phyloP scores from a whole-genome alignment of 2,888 invertebrate genomes.

The Nineta flava region DNA sequence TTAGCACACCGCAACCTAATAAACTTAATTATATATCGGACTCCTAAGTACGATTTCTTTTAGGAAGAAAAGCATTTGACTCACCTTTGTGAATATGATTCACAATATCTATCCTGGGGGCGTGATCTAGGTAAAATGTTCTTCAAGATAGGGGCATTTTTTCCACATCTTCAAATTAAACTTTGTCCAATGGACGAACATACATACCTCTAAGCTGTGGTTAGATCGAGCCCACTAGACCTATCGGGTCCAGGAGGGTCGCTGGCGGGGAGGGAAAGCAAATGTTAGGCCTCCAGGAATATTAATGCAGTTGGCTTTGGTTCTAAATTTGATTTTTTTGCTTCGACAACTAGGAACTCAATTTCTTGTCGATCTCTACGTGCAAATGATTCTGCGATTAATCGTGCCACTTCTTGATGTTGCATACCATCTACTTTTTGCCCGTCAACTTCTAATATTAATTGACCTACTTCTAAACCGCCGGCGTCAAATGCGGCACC shows the following conservation, averaged over 20 bases:
- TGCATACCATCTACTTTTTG: slow-evolving; percentile 61
- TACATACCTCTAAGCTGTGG: slow-evolving; percentile 3
- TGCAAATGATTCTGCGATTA: slow-evolving; percentile 88
- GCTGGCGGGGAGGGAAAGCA: slow-evolving; percentile 75
- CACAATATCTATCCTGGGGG: neutral
- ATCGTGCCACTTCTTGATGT: slow-evolving; percentile 79
- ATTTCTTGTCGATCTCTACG: slow-evolving; percentile 75
- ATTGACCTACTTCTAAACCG: slow-evolving; percentile 84
- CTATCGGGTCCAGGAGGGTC: slow-evolving; percentile 48
- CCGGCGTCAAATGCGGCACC: slow-evolving; percentile 89
- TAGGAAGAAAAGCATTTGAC: too few species aligned
- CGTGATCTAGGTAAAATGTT: too few species aligned
- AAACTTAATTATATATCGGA: too few species aligned
- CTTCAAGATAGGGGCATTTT: too few species aligned
- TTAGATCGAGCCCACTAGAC: slow-evolving; percentile 16
- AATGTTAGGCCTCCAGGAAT: slow-evolving; percentile 86
- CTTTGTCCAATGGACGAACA: too few species aligned
- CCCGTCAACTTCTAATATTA: slow-evolving; percentile 76
- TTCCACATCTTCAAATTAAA: too few species aligned
- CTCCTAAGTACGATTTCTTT: too few species aligned
- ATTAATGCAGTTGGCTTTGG: slow-evolving; percentile 82
- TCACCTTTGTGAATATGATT: too few species aligned
- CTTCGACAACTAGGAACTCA: slow-evolving; percentile 86
- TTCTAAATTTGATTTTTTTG: slow-evolving; percentile 81
- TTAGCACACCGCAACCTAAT: too few species aligned